These are phyloP conservation scores for Achatina immaculata DNA, from an alignment of 1,140 invertebrate genomes.

Conservation along the genomic window DNA sequence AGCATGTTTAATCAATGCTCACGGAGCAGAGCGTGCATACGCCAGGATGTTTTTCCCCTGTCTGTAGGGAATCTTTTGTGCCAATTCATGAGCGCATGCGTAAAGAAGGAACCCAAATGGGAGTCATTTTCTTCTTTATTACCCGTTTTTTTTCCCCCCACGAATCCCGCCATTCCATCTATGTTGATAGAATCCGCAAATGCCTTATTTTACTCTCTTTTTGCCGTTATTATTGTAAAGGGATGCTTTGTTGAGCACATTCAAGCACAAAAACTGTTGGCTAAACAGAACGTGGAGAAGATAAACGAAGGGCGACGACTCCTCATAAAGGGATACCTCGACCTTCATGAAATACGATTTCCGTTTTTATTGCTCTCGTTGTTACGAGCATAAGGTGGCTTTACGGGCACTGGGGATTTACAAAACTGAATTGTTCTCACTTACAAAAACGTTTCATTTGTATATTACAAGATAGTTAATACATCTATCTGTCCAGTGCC, in stretches of 20 bases:
- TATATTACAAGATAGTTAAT: too few species aligned
- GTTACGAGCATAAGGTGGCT: too few species aligned
- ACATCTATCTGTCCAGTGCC: too few species aligned
- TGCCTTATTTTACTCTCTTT: not conserved
- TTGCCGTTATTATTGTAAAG: not conserved
- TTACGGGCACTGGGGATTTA: too few species aligned
- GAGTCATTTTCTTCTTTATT: not conserved
- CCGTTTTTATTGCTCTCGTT: too few species aligned
- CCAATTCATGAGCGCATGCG: not conserved
- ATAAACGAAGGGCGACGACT: too few species aligned
- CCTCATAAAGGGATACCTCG: too few species aligned
- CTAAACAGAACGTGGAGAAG: too few species aligned
- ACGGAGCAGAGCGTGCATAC: not conserved
- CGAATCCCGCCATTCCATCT: not conserved
- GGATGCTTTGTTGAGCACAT: not conserved
- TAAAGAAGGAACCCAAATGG: not conserved
- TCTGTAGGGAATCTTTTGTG: not conserved
- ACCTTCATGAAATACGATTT: too few species aligned
- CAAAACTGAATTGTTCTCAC: too few species aligned
- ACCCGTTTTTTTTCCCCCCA: not conserved
- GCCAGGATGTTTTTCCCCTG: not conserved
- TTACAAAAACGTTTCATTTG: too few species aligned
- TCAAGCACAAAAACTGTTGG: too few species aligned
- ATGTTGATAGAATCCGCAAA: not conserved
- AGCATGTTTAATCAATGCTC: not conserved